Percentiles rank a stretch among this genome's conserved stretches.
Evolutionary conservation across 2,113 vertebrate species (phyloP).

Genomic region (Tympanuchus pallidicinctus): DNA sequence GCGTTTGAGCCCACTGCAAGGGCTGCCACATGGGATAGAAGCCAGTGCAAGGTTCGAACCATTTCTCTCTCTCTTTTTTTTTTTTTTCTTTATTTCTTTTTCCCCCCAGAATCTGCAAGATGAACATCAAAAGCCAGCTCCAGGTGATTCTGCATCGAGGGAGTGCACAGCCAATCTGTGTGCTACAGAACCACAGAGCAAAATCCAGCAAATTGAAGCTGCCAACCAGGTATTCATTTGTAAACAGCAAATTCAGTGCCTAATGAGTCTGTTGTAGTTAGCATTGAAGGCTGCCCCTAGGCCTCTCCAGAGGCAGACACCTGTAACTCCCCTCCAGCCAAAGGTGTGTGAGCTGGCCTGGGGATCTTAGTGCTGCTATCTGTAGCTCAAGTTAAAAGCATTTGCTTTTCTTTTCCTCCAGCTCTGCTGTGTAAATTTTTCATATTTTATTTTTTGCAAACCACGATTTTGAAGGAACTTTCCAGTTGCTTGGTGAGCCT

Average conservation of each 20-base stretch:
- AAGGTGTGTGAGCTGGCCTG: background rate
- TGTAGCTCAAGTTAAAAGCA: background rate
- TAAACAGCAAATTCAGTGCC: background rate
- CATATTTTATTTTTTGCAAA: background rate
- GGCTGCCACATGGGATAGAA: background rate
- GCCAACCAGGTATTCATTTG: slow-evolving; percentile 85
- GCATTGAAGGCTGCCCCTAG: background rate
- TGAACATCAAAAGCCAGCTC: slow-evolving; percentile 58
- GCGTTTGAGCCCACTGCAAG: background rate
- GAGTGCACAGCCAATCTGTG: slow-evolving; percentile 72
- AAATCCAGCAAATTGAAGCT: slow-evolving; percentile 82
- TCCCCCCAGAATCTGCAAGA: slow-evolving; percentile 19
- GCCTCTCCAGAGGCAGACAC: background rate
- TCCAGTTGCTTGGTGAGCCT: background rate
- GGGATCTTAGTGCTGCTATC: background rate
- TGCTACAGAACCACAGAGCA: slow-evolving; percentile 82
- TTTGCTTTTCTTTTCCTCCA: background rate
- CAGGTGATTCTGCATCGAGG: slow-evolving; percentile 63
- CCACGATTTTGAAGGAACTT: background rate
- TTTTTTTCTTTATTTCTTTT: background rate
- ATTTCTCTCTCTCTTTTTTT: background rate
- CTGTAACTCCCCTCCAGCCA: background rate
- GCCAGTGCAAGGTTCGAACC: background rate
- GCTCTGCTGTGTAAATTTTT: background rate
- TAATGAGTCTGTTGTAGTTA: background rate